Conservation (phyloP, 1,140 invertebrate species). For the Brachionus rubens region DNA sequence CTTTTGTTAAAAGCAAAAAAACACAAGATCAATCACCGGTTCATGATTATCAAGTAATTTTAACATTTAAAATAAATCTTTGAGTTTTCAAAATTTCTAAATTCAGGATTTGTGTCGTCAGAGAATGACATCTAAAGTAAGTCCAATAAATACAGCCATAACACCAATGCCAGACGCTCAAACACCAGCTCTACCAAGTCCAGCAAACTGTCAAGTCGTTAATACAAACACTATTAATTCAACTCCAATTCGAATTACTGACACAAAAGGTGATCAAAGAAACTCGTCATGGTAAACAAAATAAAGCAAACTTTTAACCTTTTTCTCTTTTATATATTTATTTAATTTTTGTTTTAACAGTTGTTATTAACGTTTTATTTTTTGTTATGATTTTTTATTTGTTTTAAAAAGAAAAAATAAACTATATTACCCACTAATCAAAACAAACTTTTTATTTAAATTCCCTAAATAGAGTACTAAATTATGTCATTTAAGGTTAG, state of each 20-base stretch:
- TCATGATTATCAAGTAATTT: neutral
- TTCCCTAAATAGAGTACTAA: neutral
- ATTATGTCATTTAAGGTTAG: slow-evolving; percentile 55
- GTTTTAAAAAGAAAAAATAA: neutral
- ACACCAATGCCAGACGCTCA: neutral
- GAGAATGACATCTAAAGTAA: slow-evolving; percentile 26
- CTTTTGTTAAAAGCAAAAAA: slow-evolving; percentile 1
- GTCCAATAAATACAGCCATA: neutral
- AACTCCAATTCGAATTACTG: slow-evolving; percentile 21
- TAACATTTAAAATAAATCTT: neutral
- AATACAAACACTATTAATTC: slow-evolving; percentile 21
- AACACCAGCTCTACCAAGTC: slow-evolving; percentile 1
- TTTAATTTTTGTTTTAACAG: slow-evolving; percentile 15
- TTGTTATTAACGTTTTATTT: slow-evolving; percentile 25
- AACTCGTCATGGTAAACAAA: slow-evolving; percentile 18
- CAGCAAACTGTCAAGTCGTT: neutral
- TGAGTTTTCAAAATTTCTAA: neutral
- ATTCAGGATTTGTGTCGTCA: slow-evolving; percentile 30
- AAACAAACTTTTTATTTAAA: no score
- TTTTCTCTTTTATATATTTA: no score
- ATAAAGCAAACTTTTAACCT: neutral
- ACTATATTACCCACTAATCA: neutral
- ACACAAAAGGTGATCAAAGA: neutral
- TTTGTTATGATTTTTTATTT: neutral
- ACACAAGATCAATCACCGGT: neutral